Percentiles rank a stretch among this genome's conserved stretches.
Conservation (phyloP, 2,888 invertebrate species). For the Ophioninae sp. region DNA sequence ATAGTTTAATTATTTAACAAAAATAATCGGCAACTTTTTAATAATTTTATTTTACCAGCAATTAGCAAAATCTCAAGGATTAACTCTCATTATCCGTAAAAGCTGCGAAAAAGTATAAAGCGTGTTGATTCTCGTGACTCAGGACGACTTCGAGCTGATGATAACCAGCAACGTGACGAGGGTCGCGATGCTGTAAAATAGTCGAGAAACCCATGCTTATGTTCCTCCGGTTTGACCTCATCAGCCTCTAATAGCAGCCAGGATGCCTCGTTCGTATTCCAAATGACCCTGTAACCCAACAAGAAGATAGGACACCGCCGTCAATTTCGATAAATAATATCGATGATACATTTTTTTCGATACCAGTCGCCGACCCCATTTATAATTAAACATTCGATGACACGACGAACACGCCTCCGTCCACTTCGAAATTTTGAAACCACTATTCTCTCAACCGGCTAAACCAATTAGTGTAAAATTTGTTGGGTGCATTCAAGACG, state of each 20-base stretch:
- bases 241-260: slow-evolving; percentile 1
- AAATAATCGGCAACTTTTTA: not conserved
- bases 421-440: not conserved
- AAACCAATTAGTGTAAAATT: too few relatives aligned
- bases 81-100: not conserved
- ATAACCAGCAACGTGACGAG: slow-evolving; percentile 6
- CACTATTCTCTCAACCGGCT: too few relatives aligned
- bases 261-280: not conserved
- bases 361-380: not conserved
- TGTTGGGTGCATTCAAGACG: too few relatives aligned
- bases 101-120: not conserved
- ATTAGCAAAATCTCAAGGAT: not conserved
- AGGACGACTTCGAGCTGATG: not conserved
- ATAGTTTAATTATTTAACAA: not conserved
- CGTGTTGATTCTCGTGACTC: not conserved
- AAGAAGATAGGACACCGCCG: not conserved
- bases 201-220: not conserved
- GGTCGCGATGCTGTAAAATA: not conserved
- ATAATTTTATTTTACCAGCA: not conserved
- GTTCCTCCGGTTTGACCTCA: not conserved
- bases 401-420: too few relatives aligned
- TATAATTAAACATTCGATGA: too few relatives aligned
- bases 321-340: not conserved
- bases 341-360: not conserved
- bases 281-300: slow-evolving; percentile 7